Percentiles rank a stretch among this genome's conserved stretches.
phyloP scores from a whole-genome alignment of 2,797 vertebrate genomes.

The Galagoides demidoff region DNA sequence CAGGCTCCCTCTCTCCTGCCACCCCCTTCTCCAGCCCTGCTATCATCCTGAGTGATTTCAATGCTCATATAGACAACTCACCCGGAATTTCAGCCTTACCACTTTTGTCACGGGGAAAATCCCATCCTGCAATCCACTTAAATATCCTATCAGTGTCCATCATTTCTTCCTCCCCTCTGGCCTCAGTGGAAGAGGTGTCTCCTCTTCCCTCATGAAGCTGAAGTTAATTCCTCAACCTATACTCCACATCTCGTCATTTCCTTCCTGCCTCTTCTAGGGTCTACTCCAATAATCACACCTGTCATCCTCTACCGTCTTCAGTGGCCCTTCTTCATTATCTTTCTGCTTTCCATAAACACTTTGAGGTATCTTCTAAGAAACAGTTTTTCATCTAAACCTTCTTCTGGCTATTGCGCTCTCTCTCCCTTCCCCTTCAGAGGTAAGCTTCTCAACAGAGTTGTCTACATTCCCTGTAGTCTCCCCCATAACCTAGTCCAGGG shows the following conservation, averaged over 20 bases:
- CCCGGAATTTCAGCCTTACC: neutral
- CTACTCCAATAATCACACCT: neutral
- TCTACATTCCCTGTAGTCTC: neutral
- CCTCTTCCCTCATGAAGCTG: slow-evolving; percentile 15
- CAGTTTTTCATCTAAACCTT: neutral
- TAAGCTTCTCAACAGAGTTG: neutral
- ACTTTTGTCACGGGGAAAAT: slow-evolving; percentile 22
- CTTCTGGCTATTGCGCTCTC: neutral
- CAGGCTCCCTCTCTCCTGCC: neutral
- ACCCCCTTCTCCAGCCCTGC: neutral
- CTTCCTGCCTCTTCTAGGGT: slow-evolving; percentile 6
- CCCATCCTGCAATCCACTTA: neutral
- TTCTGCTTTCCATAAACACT: neutral
- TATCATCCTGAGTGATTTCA: neutral
- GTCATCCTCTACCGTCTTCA: neutral
- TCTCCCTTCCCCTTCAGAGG: neutral
- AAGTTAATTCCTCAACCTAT: neutral
- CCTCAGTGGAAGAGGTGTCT: neutral
- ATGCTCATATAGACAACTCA: neutral
- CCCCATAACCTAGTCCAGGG: neutral
- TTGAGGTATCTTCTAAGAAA: neutral
- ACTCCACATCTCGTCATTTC: neutral
- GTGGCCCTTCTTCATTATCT: neutral
- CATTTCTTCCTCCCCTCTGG: neutral
- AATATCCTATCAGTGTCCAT: neutral